Conservation (phyloP, 2,888 invertebrate species). For the Troides oblongomaculatus region DNA sequence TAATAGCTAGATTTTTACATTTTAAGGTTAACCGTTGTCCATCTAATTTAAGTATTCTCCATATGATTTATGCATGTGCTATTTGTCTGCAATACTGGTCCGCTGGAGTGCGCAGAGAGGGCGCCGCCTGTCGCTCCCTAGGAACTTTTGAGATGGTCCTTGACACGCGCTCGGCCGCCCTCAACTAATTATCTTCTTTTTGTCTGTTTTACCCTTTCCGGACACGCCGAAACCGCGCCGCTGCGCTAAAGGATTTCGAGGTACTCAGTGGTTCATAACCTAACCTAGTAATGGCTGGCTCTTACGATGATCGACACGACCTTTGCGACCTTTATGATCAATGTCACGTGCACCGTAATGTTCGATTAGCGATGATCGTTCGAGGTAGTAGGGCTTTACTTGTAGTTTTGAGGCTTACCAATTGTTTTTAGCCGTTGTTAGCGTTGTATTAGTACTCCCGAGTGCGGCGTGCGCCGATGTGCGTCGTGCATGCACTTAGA, state of each 20-base stretch:
- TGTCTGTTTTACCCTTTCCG: slow-evolving; percentile 86
- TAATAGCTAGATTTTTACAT: slow-evolving; percentile 70
- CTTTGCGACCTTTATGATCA: slow-evolving; percentile 59
- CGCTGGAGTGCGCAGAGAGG: slow-evolving; percentile 36
- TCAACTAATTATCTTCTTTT: slow-evolving; percentile 83
- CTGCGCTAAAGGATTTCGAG: slow-evolving; percentile 91
- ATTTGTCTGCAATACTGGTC: slow-evolving; percentile 54
- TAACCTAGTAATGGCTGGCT: slow-evolving; percentile 76
- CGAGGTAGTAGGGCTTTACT: slow-evolving; percentile 80
- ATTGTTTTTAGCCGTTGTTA: slow-evolving; percentile 81
- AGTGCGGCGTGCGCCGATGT: slow-evolving; percentile 77
- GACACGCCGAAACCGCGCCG: slow-evolving; percentile 84
- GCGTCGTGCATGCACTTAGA: slow-evolving; percentile 79
- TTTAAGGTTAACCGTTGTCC: slow-evolving; percentile 64
- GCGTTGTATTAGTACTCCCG: slow-evolving; percentile 78
- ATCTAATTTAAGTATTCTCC: slow-evolving; percentile 48
- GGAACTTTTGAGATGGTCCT: slow-evolving; percentile 97
- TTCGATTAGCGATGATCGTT: slow-evolving; percentile 71
- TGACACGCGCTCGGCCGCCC: slow-evolving; percentile 79
- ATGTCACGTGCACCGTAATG: slow-evolving; percentile 65
- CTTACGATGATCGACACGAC: slow-evolving; percentile 72
- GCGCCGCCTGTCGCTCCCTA: slow-evolving; percentile 62
- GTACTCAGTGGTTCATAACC: slow-evolving; percentile 82
- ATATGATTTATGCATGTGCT: slow-evolving; percentile 67
- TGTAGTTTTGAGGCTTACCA: slow-evolving; percentile 81